Conservation (phyloP, 2,113 vertebrate species). For the Anguilla rostrata region DNA sequence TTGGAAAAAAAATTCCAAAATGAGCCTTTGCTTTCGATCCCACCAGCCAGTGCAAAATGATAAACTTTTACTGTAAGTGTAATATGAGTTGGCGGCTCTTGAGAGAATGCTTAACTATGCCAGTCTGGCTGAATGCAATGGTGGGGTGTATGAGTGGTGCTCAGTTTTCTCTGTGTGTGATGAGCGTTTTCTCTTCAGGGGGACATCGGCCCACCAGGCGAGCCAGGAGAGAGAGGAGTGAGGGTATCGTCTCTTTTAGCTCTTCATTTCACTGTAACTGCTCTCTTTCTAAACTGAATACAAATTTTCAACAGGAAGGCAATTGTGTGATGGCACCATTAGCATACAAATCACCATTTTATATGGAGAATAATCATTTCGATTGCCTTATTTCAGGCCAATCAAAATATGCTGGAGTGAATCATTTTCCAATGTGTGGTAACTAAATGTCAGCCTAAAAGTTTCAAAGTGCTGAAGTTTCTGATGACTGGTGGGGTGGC, state of each 20-base stretch:
- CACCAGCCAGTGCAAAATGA: too few relatives aligned
- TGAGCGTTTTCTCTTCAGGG: slow-evolving; percentile 65
- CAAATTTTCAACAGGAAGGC: neutral
- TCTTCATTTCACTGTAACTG: neutral
- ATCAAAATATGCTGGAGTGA: neutral
- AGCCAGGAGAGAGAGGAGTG: slow-evolving; percentile 76
- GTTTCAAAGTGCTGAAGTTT: too few relatives aligned
- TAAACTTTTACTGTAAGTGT: too few relatives aligned
- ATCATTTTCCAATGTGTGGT: neutral
- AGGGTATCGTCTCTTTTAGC: slow-evolving; percentile 62
- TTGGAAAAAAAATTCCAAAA: too few relatives aligned
- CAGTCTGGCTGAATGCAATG: too few relatives aligned
- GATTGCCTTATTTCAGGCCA: neutral
- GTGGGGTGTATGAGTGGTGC: too few relatives aligned
- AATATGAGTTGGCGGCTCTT: too few relatives aligned
- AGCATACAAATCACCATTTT: neutral
- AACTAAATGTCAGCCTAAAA: too few relatives aligned
- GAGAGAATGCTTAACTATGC: too few relatives aligned
- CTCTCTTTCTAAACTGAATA: neutral
- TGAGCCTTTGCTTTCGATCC: too few relatives aligned
- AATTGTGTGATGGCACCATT: neutral
- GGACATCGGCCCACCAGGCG: slow-evolving; percentile 72
- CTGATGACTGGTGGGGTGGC: neutral
- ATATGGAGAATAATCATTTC: neutral
- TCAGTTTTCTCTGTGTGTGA: slow-evolving; percentile 5